These are phyloP conservation scores for Porites rus DNA, from an alignment of 92 coral and sea anemone genomes.

Conservation along the genomic window DNA sequence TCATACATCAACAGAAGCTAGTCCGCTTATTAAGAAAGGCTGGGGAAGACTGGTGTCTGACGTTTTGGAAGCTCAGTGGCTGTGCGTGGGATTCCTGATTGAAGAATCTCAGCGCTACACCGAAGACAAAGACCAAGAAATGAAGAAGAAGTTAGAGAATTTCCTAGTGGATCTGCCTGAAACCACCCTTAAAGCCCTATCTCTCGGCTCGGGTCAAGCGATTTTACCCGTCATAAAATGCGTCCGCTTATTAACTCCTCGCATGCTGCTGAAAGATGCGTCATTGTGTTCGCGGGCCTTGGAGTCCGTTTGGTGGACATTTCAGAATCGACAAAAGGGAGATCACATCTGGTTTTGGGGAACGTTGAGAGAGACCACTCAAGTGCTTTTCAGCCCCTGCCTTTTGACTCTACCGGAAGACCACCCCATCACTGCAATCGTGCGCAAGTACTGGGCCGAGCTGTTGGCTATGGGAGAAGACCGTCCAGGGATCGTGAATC, in stretches of 20 bases:
- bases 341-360: slow-evolving; percentile 82
- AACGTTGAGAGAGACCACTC: slow-evolving; percentile 63
- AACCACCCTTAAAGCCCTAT: slow-evolving; percentile 76
- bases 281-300: slow-evolving; percentile 61
- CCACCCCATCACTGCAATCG: slow-evolving; percentile 68
- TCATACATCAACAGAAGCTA: slow-evolving; percentile 12
- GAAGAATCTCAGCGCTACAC: slow-evolving; percentile 26
- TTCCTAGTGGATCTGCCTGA: slow-evolving; percentile 62
- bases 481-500: slow-evolving; percentile 85
- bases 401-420: slow-evolving; percentile 79
- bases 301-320: slow-evolving; percentile 81
- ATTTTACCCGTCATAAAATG: slow-evolving; percentile 72
- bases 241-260: slow-evolving; percentile 74
- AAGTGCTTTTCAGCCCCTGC: slow-evolving; percentile 75
- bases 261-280: slow-evolving; percentile 54
- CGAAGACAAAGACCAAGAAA: not conserved
- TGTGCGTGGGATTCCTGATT: slow-evolving; percentile 64
- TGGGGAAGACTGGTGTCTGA: slow-evolving; percentile 86
- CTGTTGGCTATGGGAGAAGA: slow-evolving; percentile 73
- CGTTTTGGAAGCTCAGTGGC: slow-evolving; percentile 81
- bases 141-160: not conserved
- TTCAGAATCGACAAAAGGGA: slow-evolving; percentile 76
- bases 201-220: slow-evolving; percentile 74
- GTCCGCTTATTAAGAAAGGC: slow-evolving; percentile 39
- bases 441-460: slow-evolving; percentile 68